Conservation (phyloP, 2,797 vertebrate genomes). For the Halcyon smyrnensis region DNA sequence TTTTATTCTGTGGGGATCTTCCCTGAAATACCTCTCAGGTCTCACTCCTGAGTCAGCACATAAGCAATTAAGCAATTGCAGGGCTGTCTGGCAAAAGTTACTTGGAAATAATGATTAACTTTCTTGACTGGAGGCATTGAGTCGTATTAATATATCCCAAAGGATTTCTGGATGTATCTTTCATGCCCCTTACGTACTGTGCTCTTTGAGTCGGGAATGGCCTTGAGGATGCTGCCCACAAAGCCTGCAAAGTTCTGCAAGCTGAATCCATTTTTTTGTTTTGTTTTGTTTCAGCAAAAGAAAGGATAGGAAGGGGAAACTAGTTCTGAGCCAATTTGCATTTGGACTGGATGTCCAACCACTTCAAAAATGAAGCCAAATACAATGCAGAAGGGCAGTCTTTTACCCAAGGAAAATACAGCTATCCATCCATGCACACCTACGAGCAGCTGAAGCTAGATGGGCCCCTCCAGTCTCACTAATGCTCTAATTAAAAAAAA, state of each 20-base stretch:
- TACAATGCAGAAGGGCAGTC: conserved; percentile 22
- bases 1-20: not conserved
- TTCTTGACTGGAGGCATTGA: conserved; percentile 22
- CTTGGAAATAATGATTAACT: conserved; percentile 47
- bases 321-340: conserved; percentile 16
- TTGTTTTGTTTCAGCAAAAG: conserved; percentile 4
- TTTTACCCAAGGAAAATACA: conserved; percentile 25
- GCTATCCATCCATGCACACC: not conserved
- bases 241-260: conserved; percentile 3
- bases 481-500: conserved; percentile 22
- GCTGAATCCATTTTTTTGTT: conserved; percentile 1
- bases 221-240: not conserved
- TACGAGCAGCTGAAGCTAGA: not conserved
- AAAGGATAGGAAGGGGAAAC: conserved; percentile 55
- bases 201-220: not conserved
- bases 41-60: conserved; percentile 36
- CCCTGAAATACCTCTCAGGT: conserved; percentile 10
- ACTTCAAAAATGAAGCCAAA: conserved; percentile 48
- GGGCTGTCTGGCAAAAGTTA: conserved; percentile 13
- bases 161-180: conserved; percentile 20
- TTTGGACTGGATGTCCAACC: conserved; percentile 42
- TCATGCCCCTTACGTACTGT: not conserved
- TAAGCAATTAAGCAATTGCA: not conserved
- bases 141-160: conserved; percentile 28
- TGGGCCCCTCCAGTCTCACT: conserved; percentile 39